phyloP scores from a whole-genome alignment of 2,888 invertebrate species.

The Autographa pulchrina region DNA sequence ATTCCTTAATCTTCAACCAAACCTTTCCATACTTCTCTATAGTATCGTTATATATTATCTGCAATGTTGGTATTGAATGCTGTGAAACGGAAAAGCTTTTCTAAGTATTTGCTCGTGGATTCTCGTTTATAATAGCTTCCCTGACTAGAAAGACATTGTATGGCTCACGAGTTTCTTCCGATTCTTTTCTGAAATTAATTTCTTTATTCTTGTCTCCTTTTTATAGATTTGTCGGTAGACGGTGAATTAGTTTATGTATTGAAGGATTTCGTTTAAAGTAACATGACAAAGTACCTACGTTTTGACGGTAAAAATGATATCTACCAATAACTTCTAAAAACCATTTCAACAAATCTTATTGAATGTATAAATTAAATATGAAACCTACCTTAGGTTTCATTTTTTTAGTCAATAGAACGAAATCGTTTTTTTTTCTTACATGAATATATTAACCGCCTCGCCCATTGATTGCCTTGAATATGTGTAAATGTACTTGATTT shows the following conservation, averaged over 20 bases:
- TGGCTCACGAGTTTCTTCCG: not conserved
- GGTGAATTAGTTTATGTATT: not conserved
- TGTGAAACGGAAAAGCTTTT: conserved; percentile 9
- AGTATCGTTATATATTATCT: not conserved
- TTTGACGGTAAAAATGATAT: no score
- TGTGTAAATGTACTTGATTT: no score
- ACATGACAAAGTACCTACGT: no score
- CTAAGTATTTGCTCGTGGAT: conserved; percentile 1
- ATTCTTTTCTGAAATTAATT: conserved; percentile 5
- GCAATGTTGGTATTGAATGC: conserved; percentile 3
- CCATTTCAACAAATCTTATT: no score
- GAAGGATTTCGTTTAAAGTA: not conserved
- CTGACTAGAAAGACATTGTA: conserved; percentile 6
- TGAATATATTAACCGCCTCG: no score
- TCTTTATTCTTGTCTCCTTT: not conserved
- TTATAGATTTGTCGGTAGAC: not conserved
- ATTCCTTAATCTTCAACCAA: not conserved
- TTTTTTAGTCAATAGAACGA: no score
- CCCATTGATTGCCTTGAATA: no score
- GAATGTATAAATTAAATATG: no score
- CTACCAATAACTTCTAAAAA: no score
- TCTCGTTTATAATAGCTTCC: conserved; percentile 5
- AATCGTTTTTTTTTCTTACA: no score
- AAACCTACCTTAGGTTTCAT: no score
- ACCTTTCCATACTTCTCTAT: not conserved